Evolutionary conservation across 2,888 invertebrate genomes (phyloP), one percentile per base, ranked within the genome.

Genomic region (Bombyx huttoni): DNA sequence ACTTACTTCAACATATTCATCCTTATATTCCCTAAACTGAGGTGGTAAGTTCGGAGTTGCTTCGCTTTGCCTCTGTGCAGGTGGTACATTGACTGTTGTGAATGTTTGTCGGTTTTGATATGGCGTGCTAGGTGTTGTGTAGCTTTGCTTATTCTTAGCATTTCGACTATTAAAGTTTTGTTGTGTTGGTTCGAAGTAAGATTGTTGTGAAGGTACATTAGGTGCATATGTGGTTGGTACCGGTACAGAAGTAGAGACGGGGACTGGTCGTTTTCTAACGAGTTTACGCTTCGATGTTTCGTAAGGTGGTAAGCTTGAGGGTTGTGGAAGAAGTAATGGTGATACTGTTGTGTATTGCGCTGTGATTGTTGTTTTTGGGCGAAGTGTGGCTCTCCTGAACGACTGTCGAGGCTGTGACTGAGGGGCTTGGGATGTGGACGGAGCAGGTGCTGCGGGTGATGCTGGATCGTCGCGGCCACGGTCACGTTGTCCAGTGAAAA

Each of bases 401-500:
- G 69, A 83, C 55, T 67, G 71, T 56, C 73, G 82, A 12, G 72
- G 57, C 49, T 68, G 63, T 33, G 71, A 58, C 3, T 72, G 62
- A 0, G 68, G 60, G 13, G 67, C 59, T 24, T 51, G 13, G 58
- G 55, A 6, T 60, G 51, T n/a, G 35, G 48, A 24, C 24, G 66
- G 13, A 73, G 65, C 59, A 73, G 72, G 66, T 73, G 69, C 58
- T 72, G 70, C 56, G 7, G 71, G 50, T 8, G 60, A 34, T 46
- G 63, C 46, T 56, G 63, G 34, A 61, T 87, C 88, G 51, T 88
- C 88, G 1, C 81, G 84, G 48, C 86, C 88, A 40, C 83, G 81
- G 50, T 88, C 87, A 13, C 84, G 81, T 58, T 81, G 85, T 1
- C 87, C 87, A 54, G 92, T 92, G 78, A 92, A 94, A 84, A 94